phyloP scores from a whole-genome alignment of 1,140 invertebrate species.

The Frieseomelitta varia region DNA sequence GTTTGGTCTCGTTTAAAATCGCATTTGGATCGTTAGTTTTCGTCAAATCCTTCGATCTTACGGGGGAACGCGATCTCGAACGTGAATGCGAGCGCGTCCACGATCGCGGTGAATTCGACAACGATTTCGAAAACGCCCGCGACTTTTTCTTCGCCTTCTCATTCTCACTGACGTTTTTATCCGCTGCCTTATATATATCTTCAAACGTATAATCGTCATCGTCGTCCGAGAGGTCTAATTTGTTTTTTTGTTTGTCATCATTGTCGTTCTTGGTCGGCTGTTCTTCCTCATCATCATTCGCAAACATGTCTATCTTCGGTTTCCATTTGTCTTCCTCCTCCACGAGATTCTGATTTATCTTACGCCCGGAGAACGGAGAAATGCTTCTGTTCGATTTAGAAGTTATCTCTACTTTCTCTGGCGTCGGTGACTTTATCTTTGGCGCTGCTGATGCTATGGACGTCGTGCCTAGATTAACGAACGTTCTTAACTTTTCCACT shows the following conservation, averaged over 20 bases:
- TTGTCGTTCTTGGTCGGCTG: slow-evolving; percentile 61
- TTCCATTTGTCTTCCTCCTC: slow-evolving; percentile 80
- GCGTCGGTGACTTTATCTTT: slow-evolving; percentile 63
- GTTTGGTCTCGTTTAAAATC: slow-evolving; percentile 84
- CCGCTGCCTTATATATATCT: slow-evolving; percentile 86
- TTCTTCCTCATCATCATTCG: slow-evolving; percentile 78
- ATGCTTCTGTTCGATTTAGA: slow-evolving; percentile 69
- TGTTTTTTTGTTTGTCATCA: slow-evolving; percentile 69
- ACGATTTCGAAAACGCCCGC: slow-evolving; percentile 63
- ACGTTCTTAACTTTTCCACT: slow-evolving; percentile 87
- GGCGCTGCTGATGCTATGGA: not conserved
- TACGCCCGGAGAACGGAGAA: slow-evolving; percentile 79
- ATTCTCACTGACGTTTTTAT: slow-evolving; percentile 84
- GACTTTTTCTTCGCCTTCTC: slow-evolving; percentile 78
- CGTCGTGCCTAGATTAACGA: slow-evolving; percentile 83
- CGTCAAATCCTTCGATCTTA: slow-evolving; percentile 67
- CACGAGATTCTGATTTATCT: slow-evolving; percentile 77
- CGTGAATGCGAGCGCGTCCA: slow-evolving; percentile 77
- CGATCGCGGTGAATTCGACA: slow-evolving; percentile 62
- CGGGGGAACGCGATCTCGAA: slow-evolving; percentile 67
- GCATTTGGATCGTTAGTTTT: slow-evolving; percentile 79
- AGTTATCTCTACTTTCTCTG: slow-evolving; percentile 56
- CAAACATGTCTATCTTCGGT: slow-evolving; percentile 79
- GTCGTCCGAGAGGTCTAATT: slow-evolving; percentile 82
- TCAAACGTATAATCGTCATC: slow-evolving; percentile 88